Percentiles rank a stretch among this genome's conserved stretches.
These are phyloP conservation scores for Coturnix japonica DNA, from an alignment of 2,113 vertebrate species.

Conservation along the genomic window DNA sequence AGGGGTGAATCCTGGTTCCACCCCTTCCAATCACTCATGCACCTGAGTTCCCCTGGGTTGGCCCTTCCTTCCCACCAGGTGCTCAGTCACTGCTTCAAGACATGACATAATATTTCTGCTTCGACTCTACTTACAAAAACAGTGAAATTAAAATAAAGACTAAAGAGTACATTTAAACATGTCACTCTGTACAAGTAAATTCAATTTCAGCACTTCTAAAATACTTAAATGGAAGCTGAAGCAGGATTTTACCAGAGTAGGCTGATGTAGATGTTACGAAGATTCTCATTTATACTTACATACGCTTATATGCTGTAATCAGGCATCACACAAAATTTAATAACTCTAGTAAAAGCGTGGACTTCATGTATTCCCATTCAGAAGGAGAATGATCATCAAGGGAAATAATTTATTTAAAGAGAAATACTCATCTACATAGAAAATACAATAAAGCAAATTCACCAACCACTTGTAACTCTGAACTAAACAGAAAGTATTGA, in stretches of 20 bases:
- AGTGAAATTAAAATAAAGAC: neutral
- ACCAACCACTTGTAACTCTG: neutral
- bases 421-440: neutral
- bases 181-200: neutral
- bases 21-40: too few species aligned
- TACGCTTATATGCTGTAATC: neutral
- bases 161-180: neutral
- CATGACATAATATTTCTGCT: too few species aligned
- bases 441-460: neutral
- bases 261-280: neutral
- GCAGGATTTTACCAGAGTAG: neutral
- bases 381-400: neutral
- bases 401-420: neutral
- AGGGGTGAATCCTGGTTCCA: too few species aligned
- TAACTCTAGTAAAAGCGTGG: neutral
- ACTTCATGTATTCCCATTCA: neutral
- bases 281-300: neutral
- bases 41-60: too few species aligned
- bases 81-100: too few species aligned
- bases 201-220: neutral
- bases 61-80: too few species aligned
- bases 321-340: neutral
- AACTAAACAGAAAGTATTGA: neutral
- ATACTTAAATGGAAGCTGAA: neutral
- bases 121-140: neutral